Evolutionary conservation across 2,888 invertebrate genomes (phyloP).

Genomic region (Spodoptera exigua): DNA sequence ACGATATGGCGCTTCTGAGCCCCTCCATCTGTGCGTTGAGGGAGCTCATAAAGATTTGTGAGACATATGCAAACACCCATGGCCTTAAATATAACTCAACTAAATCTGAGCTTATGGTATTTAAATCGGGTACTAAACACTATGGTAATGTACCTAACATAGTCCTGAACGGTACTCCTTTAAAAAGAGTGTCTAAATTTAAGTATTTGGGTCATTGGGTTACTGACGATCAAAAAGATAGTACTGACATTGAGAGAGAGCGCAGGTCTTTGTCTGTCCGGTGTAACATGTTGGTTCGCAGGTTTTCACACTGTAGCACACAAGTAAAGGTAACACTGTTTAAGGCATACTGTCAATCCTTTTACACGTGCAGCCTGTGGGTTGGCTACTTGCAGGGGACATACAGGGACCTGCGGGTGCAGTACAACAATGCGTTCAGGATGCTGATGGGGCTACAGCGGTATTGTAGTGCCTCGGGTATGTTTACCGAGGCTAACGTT

Average conservation of each 20-base stretch:
- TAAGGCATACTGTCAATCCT: neutral
- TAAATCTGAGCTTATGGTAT: neutral
- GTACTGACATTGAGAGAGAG: too few relatives aligned
- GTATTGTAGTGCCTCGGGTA: too few relatives aligned
- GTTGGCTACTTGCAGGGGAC: too few relatives aligned
- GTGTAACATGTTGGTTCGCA: too few relatives aligned
- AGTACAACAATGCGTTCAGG: too few relatives aligned
- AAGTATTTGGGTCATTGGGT: neutral
- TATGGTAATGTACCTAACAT: neutral
- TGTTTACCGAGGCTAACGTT: neutral
- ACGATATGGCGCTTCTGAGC: neutral
- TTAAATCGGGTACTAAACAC: too few relatives aligned
- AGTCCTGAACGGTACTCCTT: neutral
- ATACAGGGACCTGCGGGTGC: too few relatives aligned
- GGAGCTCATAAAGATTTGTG: neutral
- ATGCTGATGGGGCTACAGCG: too few relatives aligned
- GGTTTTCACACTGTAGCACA: neutral
- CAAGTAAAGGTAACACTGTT: neutral
- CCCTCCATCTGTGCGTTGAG: constrained; percentile 1
- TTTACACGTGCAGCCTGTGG: too few relatives aligned
- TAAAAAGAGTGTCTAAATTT: neutral
- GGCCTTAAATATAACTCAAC: too few relatives aligned
- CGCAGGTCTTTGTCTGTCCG: too few relatives aligned
- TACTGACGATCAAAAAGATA: neutral
- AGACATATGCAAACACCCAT: too few relatives aligned